phyloP scores from a whole-genome alignment of 2,888 invertebrate species.

The Parnassius smintheus region DNA sequence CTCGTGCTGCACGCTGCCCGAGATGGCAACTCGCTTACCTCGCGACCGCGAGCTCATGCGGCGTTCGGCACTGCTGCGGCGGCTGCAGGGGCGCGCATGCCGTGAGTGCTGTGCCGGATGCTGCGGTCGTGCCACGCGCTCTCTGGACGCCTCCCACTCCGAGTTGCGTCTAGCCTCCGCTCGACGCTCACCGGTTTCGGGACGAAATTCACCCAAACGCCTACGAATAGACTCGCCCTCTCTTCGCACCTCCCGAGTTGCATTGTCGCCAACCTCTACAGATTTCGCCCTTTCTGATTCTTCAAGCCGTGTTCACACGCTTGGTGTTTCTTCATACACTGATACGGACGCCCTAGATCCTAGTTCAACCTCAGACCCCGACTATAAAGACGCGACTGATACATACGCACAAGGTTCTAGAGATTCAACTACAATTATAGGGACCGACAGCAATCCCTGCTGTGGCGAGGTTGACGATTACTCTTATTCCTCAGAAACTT shows the following conservation, averaged over 20 bases:
- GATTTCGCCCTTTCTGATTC: constrained; percentile 28
- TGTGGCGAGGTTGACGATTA: constrained; percentile 34
- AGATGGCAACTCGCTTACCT: constrained; percentile 41
- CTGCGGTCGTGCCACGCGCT: constrained; percentile 43
- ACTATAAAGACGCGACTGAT: constrained; percentile 28
- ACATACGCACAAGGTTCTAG: constrained; percentile 34
- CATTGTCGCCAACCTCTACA: constrained; percentile 39
- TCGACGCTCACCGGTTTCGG: constrained; percentile 12
- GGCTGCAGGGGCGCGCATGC: constrained; percentile 58
- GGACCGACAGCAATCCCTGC: constrained; percentile 28
- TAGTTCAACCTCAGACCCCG: constrained; percentile 40
- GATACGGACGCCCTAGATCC: constrained; percentile 35
- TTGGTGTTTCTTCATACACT: constrained; percentile 29
- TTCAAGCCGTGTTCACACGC: background rate
- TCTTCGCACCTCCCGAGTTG: constrained; percentile 30
- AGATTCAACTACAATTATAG: constrained; percentile 30
- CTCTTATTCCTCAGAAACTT: constrained; percentile 48
- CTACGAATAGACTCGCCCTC: constrained; percentile 43
- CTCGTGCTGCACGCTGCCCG: constrained; percentile 40
- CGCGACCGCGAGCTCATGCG: constrained; percentile 65
- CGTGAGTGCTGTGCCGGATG: constrained; percentile 28
- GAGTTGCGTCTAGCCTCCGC: constrained; percentile 54
- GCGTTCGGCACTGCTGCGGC: constrained; percentile 62
- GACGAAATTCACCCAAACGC: constrained; percentile 41
- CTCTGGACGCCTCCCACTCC: constrained; percentile 60